Evolutionary conservation across 1,140 invertebrate species (phyloP).

Genomic region (Trichomalopsis sarcophagae): DNA sequence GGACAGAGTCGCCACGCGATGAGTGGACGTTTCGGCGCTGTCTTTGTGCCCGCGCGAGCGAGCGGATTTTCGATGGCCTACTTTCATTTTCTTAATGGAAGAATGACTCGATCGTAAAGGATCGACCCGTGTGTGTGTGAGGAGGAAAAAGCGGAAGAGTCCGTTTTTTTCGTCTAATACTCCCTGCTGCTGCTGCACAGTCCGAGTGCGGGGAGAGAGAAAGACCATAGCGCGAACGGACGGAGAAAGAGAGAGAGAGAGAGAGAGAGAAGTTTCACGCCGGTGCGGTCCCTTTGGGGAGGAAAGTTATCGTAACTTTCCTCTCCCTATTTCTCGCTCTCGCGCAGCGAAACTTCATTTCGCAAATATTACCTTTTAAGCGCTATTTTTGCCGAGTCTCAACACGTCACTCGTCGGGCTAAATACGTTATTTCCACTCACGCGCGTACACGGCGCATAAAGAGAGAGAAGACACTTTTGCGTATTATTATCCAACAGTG

Average conservation of each 20-base stretch:
- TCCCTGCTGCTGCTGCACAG: background rate
- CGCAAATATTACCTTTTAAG: constrained; percentile 52
- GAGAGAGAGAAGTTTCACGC: constrained; percentile 34
- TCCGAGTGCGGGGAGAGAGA: background rate
- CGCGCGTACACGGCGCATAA: background rate
- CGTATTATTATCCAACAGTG: no score
- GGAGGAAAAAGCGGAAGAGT: background rate
- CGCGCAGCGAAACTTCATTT: constrained; percentile 46
- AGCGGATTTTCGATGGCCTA: constrained; percentile 40
- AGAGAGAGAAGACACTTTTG: background rate
- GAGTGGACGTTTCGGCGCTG: constrained; percentile 40
- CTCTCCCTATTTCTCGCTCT: background rate
- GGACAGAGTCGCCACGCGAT: constrained; percentile 4
- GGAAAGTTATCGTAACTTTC: constrained; percentile 46
- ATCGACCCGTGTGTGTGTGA: constrained; percentile 18
- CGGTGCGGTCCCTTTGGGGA: constrained; percentile 29
- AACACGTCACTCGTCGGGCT: constrained; percentile 34
- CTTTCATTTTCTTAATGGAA: constrained; percentile 52
- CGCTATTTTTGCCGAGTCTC: constrained; percentile 44
- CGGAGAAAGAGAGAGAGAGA: background rate
- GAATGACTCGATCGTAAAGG: constrained; percentile 29
- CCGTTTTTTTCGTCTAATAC: background rate
- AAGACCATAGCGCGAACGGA: background rate
- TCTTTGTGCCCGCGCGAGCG: no score
- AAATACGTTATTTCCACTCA: constrained; percentile 37